Evolutionary conservation across 1,140 invertebrate species (phyloP).

Genomic region (Bactericera cockerelli): DNA sequence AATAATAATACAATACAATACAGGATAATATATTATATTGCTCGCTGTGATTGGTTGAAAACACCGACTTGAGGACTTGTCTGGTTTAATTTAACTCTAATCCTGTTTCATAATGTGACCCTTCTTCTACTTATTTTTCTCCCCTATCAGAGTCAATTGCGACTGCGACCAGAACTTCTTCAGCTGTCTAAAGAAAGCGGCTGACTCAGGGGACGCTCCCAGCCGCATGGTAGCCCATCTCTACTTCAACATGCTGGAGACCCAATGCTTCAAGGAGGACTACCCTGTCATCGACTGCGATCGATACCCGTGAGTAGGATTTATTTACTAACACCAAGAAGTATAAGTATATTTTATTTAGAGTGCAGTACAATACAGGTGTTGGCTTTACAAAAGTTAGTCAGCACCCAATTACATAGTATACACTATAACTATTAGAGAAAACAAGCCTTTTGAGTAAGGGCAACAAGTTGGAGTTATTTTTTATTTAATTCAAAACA

Average conservation of each 20-base stretch:
- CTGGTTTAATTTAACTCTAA: too few species aligned
- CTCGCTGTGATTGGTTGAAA: too few species aligned
- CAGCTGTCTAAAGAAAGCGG: constrained; percentile 39
- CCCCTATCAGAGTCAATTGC: constrained; percentile 40
- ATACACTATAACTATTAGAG: too few species aligned
- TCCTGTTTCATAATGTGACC: too few species aligned
- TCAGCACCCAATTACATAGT: too few species aligned
- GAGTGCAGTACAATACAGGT: too few species aligned
- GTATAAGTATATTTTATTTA: too few species aligned
- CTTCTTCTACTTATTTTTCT: background rate
- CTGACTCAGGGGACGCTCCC: constrained; percentile 29
- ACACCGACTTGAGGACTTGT: too few species aligned
- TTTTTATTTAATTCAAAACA: background rate
- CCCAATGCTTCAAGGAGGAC: constrained; percentile 48
- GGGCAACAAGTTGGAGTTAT: background rate
- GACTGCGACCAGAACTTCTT: constrained; percentile 50
- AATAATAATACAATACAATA: too few species aligned
- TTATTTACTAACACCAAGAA: too few species aligned
- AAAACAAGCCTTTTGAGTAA: background rate
- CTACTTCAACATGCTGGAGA: constrained; percentile 48
- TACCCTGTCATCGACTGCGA: constrained; percentile 43
- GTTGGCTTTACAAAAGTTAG: too few species aligned
- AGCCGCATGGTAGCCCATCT: constrained; percentile 37
- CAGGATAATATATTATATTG: too few species aligned
- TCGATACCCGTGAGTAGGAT: constrained; percentile 23